Percentiles rank a stretch among this genome's conserved stretches.
These are phyloP conservation scores for Pangasianodon hypophthalmus DNA, from an alignment of 2,113 vertebrate genomes.

Conservation along the genomic window DNA sequence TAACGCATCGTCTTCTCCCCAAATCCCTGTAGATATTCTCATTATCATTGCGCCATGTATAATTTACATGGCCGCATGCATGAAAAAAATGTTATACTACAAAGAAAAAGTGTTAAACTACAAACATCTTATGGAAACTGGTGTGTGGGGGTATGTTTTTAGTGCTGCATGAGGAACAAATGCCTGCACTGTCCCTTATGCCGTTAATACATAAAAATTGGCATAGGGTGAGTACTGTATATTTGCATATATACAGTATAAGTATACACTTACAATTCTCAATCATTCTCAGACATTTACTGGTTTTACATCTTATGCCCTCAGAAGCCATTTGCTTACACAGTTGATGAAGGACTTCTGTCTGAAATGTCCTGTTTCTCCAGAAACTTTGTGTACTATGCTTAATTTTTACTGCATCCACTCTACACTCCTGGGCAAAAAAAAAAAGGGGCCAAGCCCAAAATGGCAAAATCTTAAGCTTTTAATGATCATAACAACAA, in stretches of 20 bases:
- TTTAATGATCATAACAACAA: too few relatives aligned
- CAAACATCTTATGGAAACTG: slow-evolving; percentile 63
- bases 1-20: slow-evolving; percentile 8
- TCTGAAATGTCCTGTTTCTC: background rate
- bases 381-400: background rate
- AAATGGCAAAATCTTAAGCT: too few relatives aligned
- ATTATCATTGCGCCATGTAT: slow-evolving; percentile 15
- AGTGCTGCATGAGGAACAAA: background rate
- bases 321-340: background rate
- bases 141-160: slow-evolving; percentile 56
- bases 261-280: background rate
- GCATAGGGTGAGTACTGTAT: background rate
- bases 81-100: slow-evolving; percentile 68
- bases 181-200: background rate
- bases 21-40: slow-evolving; percentile 16
- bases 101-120: slow-evolving; percentile 62
- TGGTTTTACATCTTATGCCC: background rate
- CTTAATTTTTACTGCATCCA: background rate
- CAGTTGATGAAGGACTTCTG: background rate
- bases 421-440: too few relatives aligned
- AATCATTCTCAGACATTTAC: background rate
- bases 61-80: background rate
- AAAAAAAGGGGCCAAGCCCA: too few relatives aligned
- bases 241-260: background rate
- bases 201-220: background rate